Base-by-base conservation (phyloP, 2,888 invertebrate genomes). In the Xestia ashworthii region DNA sequence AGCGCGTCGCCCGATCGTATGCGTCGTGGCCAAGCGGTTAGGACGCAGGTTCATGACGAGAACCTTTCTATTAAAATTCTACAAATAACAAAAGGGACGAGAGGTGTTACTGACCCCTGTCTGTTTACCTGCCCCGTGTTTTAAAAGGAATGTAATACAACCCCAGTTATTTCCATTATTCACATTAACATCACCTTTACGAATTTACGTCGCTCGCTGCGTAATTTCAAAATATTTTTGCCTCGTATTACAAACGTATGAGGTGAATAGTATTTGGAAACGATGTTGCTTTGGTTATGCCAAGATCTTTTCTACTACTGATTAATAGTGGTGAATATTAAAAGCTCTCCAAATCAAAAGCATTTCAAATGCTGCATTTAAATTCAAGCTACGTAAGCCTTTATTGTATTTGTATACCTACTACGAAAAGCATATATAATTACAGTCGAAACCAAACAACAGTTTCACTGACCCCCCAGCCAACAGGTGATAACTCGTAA, bases 41-140 rank as follows among this genome's bases (percentile, higher is more conserved):
- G 80, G 72, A 67, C 71, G 70, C 67, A 62, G 83, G 83, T 79
- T 82, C 87, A 88, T 90, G 90, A 90, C 89, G 84, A 83, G 84
- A 89, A 93, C 91, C 93, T 93, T 95, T 95, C 94, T 94, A 96
- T 95, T 95, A 95, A 95, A 96, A 96, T 96, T 95, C 94, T 94
- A 93, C 93, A 94, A 94, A 95, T 95, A 95, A 93, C 94, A 92
- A 93, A 94, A 94, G 94, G 95, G 92, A 90, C 91, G 87, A 88
- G 89, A 92, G 91, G 93, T 93, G 94, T 92, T 89, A 89, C 91
- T 89, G 91, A 91, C 95, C 95, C 93, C 93, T 90, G 95, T 95
- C 94, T 92, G 92, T 93, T 93, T 94, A 95, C 94, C 94, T 93
- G 92, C 89, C 91, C 92, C 92, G 90, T 91, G 93, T 94, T 95